A percentile compares a stretch with the other conserved stretches of the same genome.
phyloP scores from a whole-genome alignment of 2,113 vertebrate genomes.

The Sitta europaea region DNA sequence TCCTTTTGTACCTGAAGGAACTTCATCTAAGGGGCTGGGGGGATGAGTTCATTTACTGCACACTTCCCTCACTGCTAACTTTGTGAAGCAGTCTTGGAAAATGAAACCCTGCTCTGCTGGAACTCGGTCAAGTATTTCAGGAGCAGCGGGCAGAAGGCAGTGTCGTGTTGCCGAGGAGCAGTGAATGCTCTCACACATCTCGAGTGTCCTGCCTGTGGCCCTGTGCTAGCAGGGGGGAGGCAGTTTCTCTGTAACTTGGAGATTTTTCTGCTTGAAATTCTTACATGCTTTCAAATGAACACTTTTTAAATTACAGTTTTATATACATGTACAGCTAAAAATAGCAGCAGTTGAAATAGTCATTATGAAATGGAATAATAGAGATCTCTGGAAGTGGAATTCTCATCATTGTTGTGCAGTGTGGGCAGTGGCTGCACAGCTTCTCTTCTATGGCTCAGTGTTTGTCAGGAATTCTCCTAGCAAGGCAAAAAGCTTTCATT shows the following conservation, averaged over 20 bases:
- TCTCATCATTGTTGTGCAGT: neutral
- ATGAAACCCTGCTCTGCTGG: slow-evolving; percentile 18
- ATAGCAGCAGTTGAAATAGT: neutral
- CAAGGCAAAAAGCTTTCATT: neutral
- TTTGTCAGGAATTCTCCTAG: neutral
- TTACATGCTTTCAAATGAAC: neutral
- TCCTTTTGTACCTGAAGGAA: neutral
- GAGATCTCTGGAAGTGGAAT: neutral
- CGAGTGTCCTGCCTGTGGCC: neutral
- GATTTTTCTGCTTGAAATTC: neutral
- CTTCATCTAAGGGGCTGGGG: neutral
- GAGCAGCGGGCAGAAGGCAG: neutral
- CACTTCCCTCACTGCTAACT: neutral
- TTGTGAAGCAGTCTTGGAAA: neutral
- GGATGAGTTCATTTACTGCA: neutral
- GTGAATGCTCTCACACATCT: neutral
- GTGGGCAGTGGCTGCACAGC: neutral
- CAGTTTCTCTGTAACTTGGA: neutral
- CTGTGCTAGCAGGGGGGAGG: neutral
- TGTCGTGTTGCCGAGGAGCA: neutral
- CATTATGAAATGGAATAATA: neutral
- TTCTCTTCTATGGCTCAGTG: neutral
- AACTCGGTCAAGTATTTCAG: slow-evolving; percentile 1
- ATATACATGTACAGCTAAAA: neutral
- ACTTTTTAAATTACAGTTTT: neutral